phyloP scores from a whole-genome alignment of 2,888 invertebrate species.

The Azorinus chamasolen region DNA sequence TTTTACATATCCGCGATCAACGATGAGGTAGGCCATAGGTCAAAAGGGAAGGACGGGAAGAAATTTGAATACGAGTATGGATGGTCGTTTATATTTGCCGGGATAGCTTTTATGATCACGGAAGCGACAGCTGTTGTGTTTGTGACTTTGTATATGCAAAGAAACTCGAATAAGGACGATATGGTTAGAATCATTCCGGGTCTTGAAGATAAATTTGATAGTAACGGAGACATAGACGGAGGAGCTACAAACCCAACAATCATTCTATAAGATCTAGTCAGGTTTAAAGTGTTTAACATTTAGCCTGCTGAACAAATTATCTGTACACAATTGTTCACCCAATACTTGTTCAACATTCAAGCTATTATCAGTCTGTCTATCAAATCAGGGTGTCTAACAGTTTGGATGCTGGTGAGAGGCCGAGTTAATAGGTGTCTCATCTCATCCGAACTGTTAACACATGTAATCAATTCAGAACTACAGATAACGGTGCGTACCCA shows the following conservation, averaged over 20 bases:
- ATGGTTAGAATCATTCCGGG: constrained; percentile 74
- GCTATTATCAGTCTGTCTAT: no score
- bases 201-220: constrained; percentile 74
- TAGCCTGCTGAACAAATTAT: no score
- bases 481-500: no score
- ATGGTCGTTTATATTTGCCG: constrained; percentile 85
- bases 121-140: constrained; percentile 83
- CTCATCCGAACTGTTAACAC: no score
- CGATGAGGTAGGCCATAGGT: constrained; percentile 83
- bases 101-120: constrained; percentile 81
- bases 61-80: constrained; percentile 82
- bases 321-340: no score
- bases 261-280: constrained; percentile 60
- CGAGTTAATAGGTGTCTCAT: no score
- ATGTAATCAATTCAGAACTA: no score
- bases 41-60: constrained; percentile 73
- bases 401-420: no score
- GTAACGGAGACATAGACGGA: constrained; percentile 28
- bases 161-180: constrained; percentile 76
- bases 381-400: no score
- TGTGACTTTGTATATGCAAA: constrained; percentile 82
- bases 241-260: constrained; percentile 68
- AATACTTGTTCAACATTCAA: no score
- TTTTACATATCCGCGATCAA: constrained; percentile 85
- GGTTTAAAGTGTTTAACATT: no score